These are phyloP conservation scores for Centroberyx gerrardi DNA, from an alignment of 2,797 vertebrate genomes.

Conservation along the genomic window DNA sequence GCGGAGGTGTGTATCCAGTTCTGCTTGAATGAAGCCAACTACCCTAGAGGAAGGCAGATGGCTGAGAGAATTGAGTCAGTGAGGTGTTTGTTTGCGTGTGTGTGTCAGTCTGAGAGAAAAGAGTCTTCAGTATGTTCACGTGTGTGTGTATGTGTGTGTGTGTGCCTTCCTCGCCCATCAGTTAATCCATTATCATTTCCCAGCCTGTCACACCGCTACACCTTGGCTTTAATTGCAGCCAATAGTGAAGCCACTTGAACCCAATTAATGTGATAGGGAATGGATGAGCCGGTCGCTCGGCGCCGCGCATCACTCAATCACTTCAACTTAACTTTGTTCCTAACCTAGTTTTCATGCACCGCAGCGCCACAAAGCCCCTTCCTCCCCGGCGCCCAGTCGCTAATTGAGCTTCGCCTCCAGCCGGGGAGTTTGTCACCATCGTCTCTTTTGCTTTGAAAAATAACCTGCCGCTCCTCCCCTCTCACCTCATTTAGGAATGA, in stretches of 20 bases:
- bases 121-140: constrained; percentile 26
- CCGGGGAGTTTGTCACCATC: constrained; percentile 42
- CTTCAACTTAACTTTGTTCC: constrained; percentile 62
- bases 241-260: constrained; percentile 56
- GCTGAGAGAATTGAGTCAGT: constrained; percentile 26
- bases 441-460: constrained; percentile 54
- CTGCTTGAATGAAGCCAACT: constrained; percentile 29
- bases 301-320: constrained; percentile 53
- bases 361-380: constrained; percentile 31
- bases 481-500: constrained; percentile 65
- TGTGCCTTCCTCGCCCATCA: constrained; percentile 12
- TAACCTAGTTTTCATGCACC: constrained; percentile 65
- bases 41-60: constrained; percentile 36
- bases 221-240: constrained; percentile 64
- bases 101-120: constrained; percentile 14
- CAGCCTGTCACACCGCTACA: constrained; percentile 58
- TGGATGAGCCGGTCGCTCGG: constrained; percentile 26
- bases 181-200: constrained; percentile 72
- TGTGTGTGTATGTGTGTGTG: constrained; percentile 1
- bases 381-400: constrained; percentile 21
- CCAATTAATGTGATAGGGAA: constrained; percentile 50
- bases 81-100: constrained; percentile 24
- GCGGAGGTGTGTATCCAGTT: constrained; percentile 38
- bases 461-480: constrained; percentile 55
- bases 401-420: constrained; percentile 65